Evolutionary conservation across 2,797 vertebrate genomes (phyloP).

Genomic region (Malurus leucopterus): DNA sequence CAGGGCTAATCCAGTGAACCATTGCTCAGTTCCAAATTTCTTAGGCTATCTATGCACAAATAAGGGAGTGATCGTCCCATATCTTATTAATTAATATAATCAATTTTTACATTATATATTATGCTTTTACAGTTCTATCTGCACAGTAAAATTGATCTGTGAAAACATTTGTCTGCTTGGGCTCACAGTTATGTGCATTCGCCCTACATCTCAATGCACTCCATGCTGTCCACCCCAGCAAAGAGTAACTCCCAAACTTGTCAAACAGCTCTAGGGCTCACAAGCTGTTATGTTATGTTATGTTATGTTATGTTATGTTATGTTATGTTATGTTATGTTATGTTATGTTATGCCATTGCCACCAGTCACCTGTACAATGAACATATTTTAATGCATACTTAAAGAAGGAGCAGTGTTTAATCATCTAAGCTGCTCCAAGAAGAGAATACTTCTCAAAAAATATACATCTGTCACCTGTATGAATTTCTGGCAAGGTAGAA

Average conservation of each 20-base stretch:
- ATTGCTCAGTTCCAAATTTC: background rate
- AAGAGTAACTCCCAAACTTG: background rate
- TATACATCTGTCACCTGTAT: background rate
- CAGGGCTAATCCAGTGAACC: background rate
- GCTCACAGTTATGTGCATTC: background rate
- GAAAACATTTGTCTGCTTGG: background rate
- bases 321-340: too few relatives aligned
- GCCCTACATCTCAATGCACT: background rate
- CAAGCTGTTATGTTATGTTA: too few relatives aligned
- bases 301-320: background rate
- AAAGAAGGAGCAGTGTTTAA: background rate
- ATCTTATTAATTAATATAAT: background rate
- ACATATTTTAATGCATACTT: background rate
- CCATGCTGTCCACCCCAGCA: background rate
- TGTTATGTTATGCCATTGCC: background rate
- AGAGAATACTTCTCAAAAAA: background rate
- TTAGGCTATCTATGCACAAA: background rate
- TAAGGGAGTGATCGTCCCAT: background rate
- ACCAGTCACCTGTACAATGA: background rate
- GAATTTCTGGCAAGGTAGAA: background rate
- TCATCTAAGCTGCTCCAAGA: background rate
- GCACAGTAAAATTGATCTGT: background rate
- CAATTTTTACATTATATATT: background rate
- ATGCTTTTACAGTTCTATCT: background rate
- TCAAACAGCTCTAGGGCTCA: background rate